Base-by-base conservation (phyloP, 2,797 vertebrate genomes). In the Epinephelus coioides region DNA sequence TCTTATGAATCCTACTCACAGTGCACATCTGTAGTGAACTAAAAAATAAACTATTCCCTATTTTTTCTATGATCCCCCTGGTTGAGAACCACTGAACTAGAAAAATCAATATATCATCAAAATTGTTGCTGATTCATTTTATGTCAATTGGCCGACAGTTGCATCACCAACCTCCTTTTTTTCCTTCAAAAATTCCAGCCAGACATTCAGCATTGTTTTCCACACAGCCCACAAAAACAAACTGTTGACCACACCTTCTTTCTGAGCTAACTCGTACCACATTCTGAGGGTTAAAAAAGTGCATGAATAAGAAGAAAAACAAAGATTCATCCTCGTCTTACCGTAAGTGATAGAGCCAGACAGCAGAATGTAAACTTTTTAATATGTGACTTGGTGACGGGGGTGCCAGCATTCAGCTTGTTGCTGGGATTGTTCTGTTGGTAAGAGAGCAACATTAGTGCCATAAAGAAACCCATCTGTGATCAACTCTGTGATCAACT, bases 341-440 rank as follows among this genome's bases (percentile, higher is more conserved):
- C 98, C 96, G 96, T 97, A 91, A 98, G 92, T 0, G 98, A 99
- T n/a, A 99, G 75, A 0, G 95, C 96, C 96, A 99, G 94, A 90
- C 98, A 99, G 94, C 97, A 95, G 61, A 97, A 97, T 17, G 97
- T 99, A 94, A 99, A 99, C 95, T 96, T 99, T 92, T 98, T 99
- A 91, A 99, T 99, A 64, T 99, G 96, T 0, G 95, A 92, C 0
- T 97, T 96, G n/a, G 96, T 97, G 88, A 99, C 96, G 0, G 95
- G 92, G 86, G 80, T 95, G 87, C 89, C 94, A 0, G 91, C 92
- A 68, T 94, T 95, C 91, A 97, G 12, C 92, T 98, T 99, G 95
- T 97, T 99, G 96, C 96, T 97, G 82, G 97, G 97, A 90, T 97
- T 98, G 88, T 96, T 99, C 98, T 99, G 92, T 89, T 18, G 85